Percentiles rank a stretch among this genome's conserved stretches.
phyloP scores from a whole-genome alignment of 1,140 invertebrate genomes.

The Colletes gigas region DNA sequence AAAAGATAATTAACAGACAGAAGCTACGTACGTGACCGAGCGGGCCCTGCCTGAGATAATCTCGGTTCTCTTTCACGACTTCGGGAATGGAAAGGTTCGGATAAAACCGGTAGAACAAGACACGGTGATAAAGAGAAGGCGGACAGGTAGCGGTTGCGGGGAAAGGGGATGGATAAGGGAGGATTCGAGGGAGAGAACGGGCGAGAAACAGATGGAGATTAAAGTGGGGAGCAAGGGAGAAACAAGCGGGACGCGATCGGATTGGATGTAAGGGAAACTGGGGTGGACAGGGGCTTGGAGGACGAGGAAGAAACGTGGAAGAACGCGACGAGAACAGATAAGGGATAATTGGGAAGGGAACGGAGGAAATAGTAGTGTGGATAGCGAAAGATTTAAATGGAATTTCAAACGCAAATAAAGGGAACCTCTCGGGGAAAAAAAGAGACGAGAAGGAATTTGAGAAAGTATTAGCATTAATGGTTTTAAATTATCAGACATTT shows the following conservation, averaged over 20 bases:
- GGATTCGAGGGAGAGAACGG: neutral
- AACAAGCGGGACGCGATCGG: conserved; percentile 12
- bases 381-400: neutral
- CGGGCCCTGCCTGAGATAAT: conserved; percentile 53
- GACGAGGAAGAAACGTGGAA: neutral
- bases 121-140: neutral
- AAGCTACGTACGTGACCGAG: conserved; percentile 62
- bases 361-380: neutral
- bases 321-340: conserved; percentile 30
- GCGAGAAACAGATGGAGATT: conserved; percentile 41
- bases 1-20: conserved; percentile 74
- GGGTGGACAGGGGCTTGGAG: neutral
- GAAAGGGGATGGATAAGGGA: neutral
- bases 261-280: conserved; percentile 16
- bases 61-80: conserved; percentile 55
- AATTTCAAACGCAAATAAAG: conserved; percentile 7
- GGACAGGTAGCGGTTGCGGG: conserved; percentile 4
- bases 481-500: no score
- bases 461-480: no score
- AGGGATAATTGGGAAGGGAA: conserved; percentile 14
- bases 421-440: neutral
- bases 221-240: conserved; percentile 19
- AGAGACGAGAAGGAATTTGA: neutral
- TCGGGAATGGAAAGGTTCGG: neutral
- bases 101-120: conserved; percentile 1